phyloP scores from a whole-genome alignment of 2,888 invertebrate genomes.

The Keiferia lycopersicella region DNA sequence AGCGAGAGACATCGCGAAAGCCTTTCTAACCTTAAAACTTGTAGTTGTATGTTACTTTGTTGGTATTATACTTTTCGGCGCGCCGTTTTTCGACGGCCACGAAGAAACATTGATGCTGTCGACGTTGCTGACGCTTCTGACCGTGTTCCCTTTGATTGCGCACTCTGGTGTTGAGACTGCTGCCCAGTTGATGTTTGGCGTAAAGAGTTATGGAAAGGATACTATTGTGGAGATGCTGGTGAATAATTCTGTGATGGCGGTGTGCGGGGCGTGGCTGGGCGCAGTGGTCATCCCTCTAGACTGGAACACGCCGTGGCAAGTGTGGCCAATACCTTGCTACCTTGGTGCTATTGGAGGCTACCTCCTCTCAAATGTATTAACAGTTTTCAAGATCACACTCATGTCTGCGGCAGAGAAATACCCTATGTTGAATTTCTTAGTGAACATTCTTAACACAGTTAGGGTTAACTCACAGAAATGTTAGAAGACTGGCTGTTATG shows the following conservation, averaged over 20 bases:
- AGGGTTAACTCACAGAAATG: conserved; percentile 41
- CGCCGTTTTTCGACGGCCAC: conserved; percentile 82
- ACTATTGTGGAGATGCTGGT: conserved; percentile 81
- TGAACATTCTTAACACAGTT: conserved; percentile 55
- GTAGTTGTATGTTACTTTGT: conserved; percentile 80
- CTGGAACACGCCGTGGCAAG: conserved; percentile 95
- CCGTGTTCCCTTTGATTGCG: conserved; percentile 83
- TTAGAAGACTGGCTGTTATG: not conserved
- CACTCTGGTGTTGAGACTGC: conserved; percentile 82
- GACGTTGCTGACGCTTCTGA: conserved; percentile 81
- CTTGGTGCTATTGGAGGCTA: conserved; percentile 85
- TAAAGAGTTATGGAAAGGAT: conserved; percentile 73
- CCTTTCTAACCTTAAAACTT: conserved; percentile 65
- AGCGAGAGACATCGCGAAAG: conserved; percentile 76
- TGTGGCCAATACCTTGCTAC: conserved; percentile 88
- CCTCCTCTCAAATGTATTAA: conserved; percentile 78
- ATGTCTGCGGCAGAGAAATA: conserved; percentile 63
- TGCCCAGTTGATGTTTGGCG: conserved; percentile 77
- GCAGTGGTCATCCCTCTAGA: conserved; percentile 93
- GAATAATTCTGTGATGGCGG: conserved; percentile 78
- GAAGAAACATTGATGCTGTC: conserved; percentile 87
- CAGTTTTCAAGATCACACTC: conserved; percentile 69
- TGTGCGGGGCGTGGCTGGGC: conserved; percentile 92
- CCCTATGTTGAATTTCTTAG: conserved; percentile 55
- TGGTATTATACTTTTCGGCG: conserved; percentile 85